These are phyloP conservation scores for Agapostemon virescens DNA, from an alignment of 2,888 invertebrate genomes.

Conservation along the genomic window DNA sequence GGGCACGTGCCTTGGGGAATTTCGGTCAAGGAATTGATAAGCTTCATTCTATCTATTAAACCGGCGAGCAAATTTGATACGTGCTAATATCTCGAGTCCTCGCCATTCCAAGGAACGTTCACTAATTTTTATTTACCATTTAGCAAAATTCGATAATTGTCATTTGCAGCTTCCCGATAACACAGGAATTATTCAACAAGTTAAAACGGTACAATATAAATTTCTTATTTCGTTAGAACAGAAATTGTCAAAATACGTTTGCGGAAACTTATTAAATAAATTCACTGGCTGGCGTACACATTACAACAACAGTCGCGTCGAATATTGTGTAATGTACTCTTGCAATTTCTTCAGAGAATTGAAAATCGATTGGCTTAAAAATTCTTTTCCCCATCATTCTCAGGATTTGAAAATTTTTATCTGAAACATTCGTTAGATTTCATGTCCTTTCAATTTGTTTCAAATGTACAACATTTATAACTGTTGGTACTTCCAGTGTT, in stretches of 20 bases:
- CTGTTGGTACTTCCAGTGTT: too few relatives aligned
- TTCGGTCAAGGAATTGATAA: conserved; percentile 5
- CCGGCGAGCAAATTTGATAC: neutral
- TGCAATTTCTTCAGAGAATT: too few relatives aligned
- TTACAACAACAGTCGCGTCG: too few relatives aligned
- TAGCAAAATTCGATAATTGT: neutral
- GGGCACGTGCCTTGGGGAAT: neutral
- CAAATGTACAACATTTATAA: too few relatives aligned
- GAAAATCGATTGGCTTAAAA: too few relatives aligned
- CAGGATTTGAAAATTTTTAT: too few relatives aligned
- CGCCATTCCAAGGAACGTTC: neutral
- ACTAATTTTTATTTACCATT: neutral
- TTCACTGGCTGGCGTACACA: too few relatives aligned
- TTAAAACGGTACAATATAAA: neutral
- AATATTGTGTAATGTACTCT: too few relatives aligned
- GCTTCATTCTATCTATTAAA: neutral
- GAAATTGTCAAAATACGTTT: neutral
- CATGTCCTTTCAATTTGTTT: too few relatives aligned
- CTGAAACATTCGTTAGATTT: too few relatives aligned
- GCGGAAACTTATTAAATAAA: too few relatives aligned
- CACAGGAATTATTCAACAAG: neutral
- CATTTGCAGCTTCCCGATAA: neutral
- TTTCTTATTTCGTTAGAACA: neutral
- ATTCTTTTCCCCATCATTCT: too few relatives aligned
- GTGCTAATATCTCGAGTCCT: neutral